Evolutionary conservation across 53 echinoderm and acorn worm genomes (phyloP), one percentile per base, ranked within the genome.

Genomic region (Antedon mediterranea): DNA sequence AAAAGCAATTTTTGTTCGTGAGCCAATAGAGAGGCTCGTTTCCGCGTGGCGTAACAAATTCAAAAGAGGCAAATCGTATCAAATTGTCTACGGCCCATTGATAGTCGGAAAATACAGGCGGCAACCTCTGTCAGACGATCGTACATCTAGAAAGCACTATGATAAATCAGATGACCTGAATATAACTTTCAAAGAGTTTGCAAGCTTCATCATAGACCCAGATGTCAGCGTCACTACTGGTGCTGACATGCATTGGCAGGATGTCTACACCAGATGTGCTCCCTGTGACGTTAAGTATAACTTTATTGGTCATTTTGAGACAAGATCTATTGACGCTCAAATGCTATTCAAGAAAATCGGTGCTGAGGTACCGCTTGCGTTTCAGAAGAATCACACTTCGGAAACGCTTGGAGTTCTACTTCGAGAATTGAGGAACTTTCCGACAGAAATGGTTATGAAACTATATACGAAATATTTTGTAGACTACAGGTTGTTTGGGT

Each of bases 211-310:
- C 23, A 75, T 79, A 57, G 72, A 77, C 3, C 57, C 57, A 2
- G 79, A 81, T 32, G 78, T 82, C n/a, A 74, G 75, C 28, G 74
- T 73, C 34, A 30, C 80, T 20, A 73, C 41, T 7, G 37, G 29
- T 27, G 75, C 73, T 26, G 89, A 92, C 34, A 83, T 95, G 85
- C 95, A 95, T 79, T 94, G 94, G 94, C 78, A 89, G 73, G 70
- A 89, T 0, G 91, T 91, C 77, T 44, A 80, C 74, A 75, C 89
- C 34, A 82, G 86, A 30, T 91, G 91, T 43, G 84, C 78, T 31
- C 94, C 94, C 9, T 94, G 94, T 37, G 31, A 34, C 43, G 73
- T 87, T 28, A 79, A 41, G 27, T 90, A 90, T 42, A 83, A 87
- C 72, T 87, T 80, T 72, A 79, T 90, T n/a, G 90, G 90, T 30